A percentile compares a stretch with the other conserved stretches of the same genome.
These are phyloP conservation scores for Brenthis daphne DNA, from an alignment of 2,888 invertebrate genomes.

Conservation along the genomic window DNA sequence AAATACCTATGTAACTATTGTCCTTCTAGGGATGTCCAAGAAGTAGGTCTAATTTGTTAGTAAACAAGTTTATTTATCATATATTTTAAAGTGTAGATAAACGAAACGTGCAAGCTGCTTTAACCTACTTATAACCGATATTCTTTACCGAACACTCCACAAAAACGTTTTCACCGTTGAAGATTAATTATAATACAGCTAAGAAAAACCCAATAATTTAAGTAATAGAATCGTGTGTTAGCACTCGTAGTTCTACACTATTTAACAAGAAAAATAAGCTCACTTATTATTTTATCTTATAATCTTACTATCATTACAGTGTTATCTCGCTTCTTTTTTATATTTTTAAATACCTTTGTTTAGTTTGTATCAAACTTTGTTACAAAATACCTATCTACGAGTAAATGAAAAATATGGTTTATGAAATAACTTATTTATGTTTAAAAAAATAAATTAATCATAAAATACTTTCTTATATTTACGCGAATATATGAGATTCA, in stretches of 20 bases:
- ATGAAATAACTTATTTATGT: too few species aligned
- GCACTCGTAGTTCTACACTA: constrained; percentile 9
- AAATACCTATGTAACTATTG: too few species aligned
- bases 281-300: background rate
- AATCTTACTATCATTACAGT: background rate
- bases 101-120: constrained; percentile 12
- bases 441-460: too few species aligned
- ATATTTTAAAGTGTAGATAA: background rate
- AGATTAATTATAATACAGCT: constrained; percentile 28
- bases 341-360: too few species aligned
- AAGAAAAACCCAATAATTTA: constrained; percentile 20
- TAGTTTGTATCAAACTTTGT: too few species aligned
- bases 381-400: too few species aligned
- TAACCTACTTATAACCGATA: constrained; percentile 22
- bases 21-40: too few species aligned
- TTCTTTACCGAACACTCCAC: constrained; percentile 19
- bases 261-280: constrained; percentile 17
- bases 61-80: background rate
- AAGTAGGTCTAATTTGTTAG: background rate
- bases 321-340: too few species aligned
- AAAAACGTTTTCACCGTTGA: constrained; percentile 23
- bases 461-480: too few species aligned
- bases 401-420: too few species aligned
- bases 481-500: too few species aligned
- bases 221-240: constrained; percentile 19